Evolutionary conservation across 2,797 vertebrate species (phyloP).

Genomic region (Octomys mimax): DNA sequence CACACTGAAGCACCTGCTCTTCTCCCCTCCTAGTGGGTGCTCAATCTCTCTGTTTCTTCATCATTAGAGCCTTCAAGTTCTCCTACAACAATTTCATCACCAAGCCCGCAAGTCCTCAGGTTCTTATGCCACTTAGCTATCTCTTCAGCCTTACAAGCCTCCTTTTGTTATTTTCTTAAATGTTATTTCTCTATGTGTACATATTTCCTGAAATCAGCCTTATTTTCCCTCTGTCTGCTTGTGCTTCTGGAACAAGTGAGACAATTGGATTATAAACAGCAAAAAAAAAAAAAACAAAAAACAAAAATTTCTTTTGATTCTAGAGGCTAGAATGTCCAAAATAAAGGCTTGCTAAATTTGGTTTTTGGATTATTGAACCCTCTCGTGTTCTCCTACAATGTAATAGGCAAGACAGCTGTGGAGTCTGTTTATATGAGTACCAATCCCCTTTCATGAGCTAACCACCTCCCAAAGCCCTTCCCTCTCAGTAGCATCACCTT

Average conservation of each 20-base stretch:
- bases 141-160: neutral
- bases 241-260: neutral
- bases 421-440: neutral
- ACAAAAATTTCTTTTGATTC: neutral
- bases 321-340: neutral
- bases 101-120: neutral
- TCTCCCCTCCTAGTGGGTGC: neutral
- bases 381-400: neutral
- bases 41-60: neutral
- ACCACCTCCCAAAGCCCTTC: neutral
- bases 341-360: neutral
- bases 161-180: slow-evolving; percentile 6
- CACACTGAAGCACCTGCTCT: neutral
- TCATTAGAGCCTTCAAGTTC: neutral
- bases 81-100: neutral
- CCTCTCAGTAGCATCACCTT: neutral
- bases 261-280: neutral
- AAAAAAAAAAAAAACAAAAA: neutral
- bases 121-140: too few relatives aligned
- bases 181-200: neutral
- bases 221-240: neutral
- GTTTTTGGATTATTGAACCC: neutral
- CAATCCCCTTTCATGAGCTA: neutral
- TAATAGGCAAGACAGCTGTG: too few relatives aligned
- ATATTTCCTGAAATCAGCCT: slow-evolving; percentile 31